Percentiles rank a stretch among this genome's conserved stretches.
These are phyloP conservation scores for Podocnemis expansa DNA, from an alignment of 2,113 vertebrate species.

Conservation along the genomic window DNA sequence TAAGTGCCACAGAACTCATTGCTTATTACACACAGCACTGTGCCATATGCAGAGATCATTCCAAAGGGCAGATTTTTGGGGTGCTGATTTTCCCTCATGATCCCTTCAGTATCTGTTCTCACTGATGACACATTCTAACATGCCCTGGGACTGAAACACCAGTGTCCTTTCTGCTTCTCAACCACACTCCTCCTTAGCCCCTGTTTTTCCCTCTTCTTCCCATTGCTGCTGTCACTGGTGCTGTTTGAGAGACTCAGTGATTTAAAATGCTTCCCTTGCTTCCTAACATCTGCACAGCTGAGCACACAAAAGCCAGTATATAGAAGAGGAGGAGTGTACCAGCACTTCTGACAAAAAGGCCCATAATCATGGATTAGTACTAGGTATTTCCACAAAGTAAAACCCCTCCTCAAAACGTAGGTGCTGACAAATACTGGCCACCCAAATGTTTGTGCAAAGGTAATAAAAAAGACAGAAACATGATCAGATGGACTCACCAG, in stretches of 20 bases:
- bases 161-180: not conserved
- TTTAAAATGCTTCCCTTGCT: not conserved
- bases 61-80: not conserved
- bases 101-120: not conserved
- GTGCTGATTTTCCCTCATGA: not conserved
- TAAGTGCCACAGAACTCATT: too few relatives aligned
- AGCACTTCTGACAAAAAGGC: not conserved
- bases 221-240: not conserved
- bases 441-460: constrained; percentile 62
- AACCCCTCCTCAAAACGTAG: constrained; percentile 3
- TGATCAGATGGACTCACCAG: constrained; percentile 62
- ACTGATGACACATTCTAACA: not conserved
- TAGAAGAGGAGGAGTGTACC: fast-evolving
- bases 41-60: not conserved
- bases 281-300: not conserved
- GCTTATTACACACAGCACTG: not conserved
- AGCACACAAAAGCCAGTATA: not conserved
- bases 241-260: not conserved
- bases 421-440: constrained; percentile 51
- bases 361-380: not conserved
- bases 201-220: not conserved
- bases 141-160: not conserved
- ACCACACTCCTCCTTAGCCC: not conserved
- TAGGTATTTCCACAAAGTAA: constrained; percentile 39
- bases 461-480: constrained; percentile 52